Conservation (phyloP, 2,888 invertebrate species). For the Monochamus alternatus region DNA sequence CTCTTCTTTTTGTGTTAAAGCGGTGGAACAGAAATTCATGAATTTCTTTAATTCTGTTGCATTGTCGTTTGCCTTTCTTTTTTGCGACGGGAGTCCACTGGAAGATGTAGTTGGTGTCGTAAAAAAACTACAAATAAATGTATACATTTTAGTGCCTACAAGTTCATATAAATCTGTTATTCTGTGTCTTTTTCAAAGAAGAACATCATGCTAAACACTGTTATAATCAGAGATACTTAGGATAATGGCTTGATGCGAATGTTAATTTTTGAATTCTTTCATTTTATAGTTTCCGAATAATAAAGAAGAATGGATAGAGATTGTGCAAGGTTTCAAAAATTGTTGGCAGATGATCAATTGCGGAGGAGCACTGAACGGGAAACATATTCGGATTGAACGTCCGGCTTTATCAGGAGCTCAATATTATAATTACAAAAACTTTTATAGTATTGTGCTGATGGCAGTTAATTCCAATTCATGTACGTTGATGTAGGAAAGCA, state of each 20-base stretch:
- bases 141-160: neutral
- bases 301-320: neutral
- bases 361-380: neutral
- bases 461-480: constrained; percentile 47
- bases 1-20: constrained; percentile 17
- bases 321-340: neutral
- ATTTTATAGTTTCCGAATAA: neutral
- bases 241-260: neutral
- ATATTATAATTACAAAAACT: neutral
- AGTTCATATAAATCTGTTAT: too few relatives aligned
- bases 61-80: neutral
- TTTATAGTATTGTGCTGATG: neutral
- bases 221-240: too few relatives aligned
- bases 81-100: neutral
- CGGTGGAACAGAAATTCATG: constrained; percentile 4
- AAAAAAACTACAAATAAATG: neutral
- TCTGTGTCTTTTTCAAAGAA: too few relatives aligned
- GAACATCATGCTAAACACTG: too few relatives aligned
- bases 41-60: constrained; percentile 7
- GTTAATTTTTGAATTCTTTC: constrained; percentile 1
- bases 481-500: constrained; percentile 35
- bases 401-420: neutral
- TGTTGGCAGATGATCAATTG: neutral
- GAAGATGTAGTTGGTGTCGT: neutral
- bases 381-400: neutral